Conservation (phyloP, 1,140 invertebrate genomes). For the Phthorimaea operculella region DNA sequence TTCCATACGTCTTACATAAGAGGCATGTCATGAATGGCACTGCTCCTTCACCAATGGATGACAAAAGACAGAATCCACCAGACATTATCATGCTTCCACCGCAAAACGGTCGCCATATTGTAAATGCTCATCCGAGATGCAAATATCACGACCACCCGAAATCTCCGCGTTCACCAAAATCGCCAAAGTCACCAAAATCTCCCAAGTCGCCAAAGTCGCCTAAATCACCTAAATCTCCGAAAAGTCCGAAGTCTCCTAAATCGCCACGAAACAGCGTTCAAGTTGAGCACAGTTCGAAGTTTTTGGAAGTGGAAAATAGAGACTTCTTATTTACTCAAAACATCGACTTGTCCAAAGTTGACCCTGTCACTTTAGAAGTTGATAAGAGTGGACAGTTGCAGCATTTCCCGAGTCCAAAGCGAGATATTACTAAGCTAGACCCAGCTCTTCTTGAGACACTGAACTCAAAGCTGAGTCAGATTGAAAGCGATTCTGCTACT, state of each 20-base stretch:
- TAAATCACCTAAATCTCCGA: slow-evolving; percentile 64
- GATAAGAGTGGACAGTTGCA: slow-evolving; percentile 73
- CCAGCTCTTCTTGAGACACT: slow-evolving; percentile 73
- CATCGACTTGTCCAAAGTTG: slow-evolving; percentile 76
- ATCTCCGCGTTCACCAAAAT: slow-evolving; percentile 50
- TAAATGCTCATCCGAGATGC: slow-evolving; percentile 56
- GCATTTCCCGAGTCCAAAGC: slow-evolving; percentile 72
- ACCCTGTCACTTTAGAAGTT: slow-evolving; percentile 75
- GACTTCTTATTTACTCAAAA: slow-evolving; percentile 77
- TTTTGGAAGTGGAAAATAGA: slow-evolving; percentile 62
- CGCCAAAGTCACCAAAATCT: slow-evolving; percentile 70
- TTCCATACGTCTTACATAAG: slow-evolving; percentile 85
- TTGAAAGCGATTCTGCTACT: slow-evolving; percentile 77
- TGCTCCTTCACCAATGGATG: slow-evolving; percentile 68
- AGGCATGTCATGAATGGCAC: slow-evolving; percentile 85
- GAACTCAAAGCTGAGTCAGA: slow-evolving; percentile 78
- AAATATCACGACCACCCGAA: slow-evolving; percentile 68
- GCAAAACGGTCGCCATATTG: slow-evolving; percentile 61
- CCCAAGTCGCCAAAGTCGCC: slow-evolving; percentile 71
- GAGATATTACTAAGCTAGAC: slow-evolving; percentile 76
- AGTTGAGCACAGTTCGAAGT: slow-evolving; percentile 58
- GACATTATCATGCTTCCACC: slow-evolving; percentile 62
- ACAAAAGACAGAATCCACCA: slow-evolving; percentile 52
- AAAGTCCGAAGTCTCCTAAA: slow-evolving; percentile 70
- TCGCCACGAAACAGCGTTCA: slow-evolving; percentile 67